Evolutionary conservation across 2,113 vertebrate genomes (phyloP), one percentile per base, ranked within the genome.

Genomic region (Prinia subflava): DNA sequence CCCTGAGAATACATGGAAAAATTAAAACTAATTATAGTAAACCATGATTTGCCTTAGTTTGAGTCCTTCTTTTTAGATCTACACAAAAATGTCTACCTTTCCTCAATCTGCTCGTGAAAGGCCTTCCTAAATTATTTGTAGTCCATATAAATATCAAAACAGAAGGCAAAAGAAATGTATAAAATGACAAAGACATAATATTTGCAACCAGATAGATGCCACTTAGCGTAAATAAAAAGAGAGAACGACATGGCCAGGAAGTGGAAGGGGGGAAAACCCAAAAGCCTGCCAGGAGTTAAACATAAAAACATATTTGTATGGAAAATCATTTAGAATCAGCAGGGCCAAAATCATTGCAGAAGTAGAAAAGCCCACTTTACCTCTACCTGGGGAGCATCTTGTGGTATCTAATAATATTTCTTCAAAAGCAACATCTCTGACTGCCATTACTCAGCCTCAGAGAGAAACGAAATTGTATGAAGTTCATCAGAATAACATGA

Each of bases 181-280:
- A 64, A 87, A 68, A n/a, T 15, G 4, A 46, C 24, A 47, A 24
- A 33, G 31, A 57, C 15, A 14, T 33, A 80, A 7, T n/a, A 82
- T 67, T 49, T 89, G 28, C 55, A 81, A 81, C 6, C 57, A 91
- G 21, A 80, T 5, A 81, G 49, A 73, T 12, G 20, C 14, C 49
- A 77, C 13, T 74, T 76, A 9, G 22, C 2, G 6, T 17, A 60
- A 41, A 79, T 0, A 74, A 23, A 35, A 42, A 65, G 23, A 73
- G 13, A 64, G 16, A 47, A 2, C 30, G 50, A 28, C 8, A 42
- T 1, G 33, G 30, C 4, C 14, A 64, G 27, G 13, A 75, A 78
- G 35, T 0, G 0, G 27, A 14, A 37, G 21, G 2, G 5, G 6
- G 7, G 2, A 42, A 31, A 57, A 77, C 15, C 16, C 39, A 75